These are phyloP conservation scores for Tetrapedia diversipes DNA, from an alignment of 2,888 invertebrate species.

Conservation along the genomic window DNA sequence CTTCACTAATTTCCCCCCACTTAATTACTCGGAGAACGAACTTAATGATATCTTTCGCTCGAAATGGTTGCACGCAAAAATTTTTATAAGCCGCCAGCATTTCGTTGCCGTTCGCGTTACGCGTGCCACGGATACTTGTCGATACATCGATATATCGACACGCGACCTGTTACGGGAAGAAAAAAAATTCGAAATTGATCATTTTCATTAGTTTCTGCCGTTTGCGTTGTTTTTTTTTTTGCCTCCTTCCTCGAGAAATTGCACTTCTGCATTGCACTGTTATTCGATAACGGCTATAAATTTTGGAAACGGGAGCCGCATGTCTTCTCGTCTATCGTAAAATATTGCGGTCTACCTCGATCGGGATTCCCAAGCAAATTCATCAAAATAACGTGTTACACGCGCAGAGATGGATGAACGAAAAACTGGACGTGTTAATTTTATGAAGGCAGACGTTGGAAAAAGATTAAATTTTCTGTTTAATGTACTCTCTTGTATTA, in stretches of 20 bases:
- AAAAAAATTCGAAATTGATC: background rate
- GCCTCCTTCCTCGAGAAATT: slow-evolving; percentile 9
- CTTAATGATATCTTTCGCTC: slow-evolving; percentile 4
- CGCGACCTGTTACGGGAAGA: too few species aligned
- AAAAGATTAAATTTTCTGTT: background rate
- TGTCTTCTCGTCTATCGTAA: slow-evolving; percentile 16
- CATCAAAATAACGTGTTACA: slow-evolving; percentile 18
- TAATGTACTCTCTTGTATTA: too few species aligned
- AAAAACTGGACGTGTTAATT: background rate
- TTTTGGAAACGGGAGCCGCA: slow-evolving; percentile 19
- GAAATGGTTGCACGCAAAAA: too few species aligned
- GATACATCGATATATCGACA: too few species aligned
- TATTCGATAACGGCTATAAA: slow-evolving; percentile 27
- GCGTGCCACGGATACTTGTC: too few species aligned
- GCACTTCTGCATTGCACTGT: background rate
- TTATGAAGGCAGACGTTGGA: background rate
- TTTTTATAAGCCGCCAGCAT: too few species aligned
- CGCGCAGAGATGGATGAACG: background rate
- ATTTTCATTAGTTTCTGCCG: background rate
- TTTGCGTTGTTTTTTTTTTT: slow-evolving; percentile 19
- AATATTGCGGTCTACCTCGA: slow-evolving; percentile 20
- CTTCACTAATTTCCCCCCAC: slow-evolving; percentile 3
- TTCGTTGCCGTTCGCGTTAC: too few species aligned
- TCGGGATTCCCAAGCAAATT: slow-evolving; percentile 25
- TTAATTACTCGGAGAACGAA: background rate